phyloP scores from a whole-genome alignment of 2,888 invertebrate species.

The Phoenoteleia sp. region DNA sequence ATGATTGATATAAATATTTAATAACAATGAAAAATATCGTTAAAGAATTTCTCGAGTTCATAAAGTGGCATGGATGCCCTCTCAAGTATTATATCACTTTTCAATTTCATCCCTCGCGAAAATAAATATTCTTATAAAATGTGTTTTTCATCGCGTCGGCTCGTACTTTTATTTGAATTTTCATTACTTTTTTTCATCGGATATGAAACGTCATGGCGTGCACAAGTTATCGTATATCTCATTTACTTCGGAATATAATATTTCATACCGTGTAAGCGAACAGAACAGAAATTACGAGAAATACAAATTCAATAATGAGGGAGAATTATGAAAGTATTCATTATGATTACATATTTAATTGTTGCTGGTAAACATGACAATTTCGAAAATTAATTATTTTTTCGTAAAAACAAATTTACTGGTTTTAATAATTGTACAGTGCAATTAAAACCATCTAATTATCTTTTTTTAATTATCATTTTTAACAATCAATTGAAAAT shows the following conservation, averaged over 20 bases:
- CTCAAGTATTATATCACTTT: constrained; percentile 30
- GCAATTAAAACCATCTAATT: too few species aligned
- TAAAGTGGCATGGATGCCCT: constrained; percentile 14
- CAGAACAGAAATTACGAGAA: not conserved
- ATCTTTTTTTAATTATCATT: too few species aligned
- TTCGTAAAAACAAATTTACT: too few species aligned
- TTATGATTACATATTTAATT: too few species aligned
- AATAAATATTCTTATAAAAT: constrained; percentile 43
- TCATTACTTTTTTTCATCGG: constrained; percentile 37
- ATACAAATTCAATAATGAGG: constrained; percentile 7
- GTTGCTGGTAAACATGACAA: too few species aligned
- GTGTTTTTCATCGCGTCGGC: constrained; percentile 14
- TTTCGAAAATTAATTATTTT: too few species aligned
- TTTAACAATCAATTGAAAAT: too few species aligned
- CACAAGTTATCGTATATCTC: constrained; percentile 48
- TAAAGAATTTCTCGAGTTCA: constrained; percentile 9
- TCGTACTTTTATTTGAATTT: constrained; percentile 41
- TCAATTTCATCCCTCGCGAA: constrained; percentile 31
- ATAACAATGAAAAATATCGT: constrained; percentile 11
- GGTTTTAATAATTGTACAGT: too few species aligned
- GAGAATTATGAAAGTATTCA: not conserved
- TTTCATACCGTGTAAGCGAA: constrained; percentile 27
- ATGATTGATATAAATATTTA: constrained; percentile 14
- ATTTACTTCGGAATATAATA: constrained; percentile 40
- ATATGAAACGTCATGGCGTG: constrained; percentile 29